Conservation (phyloP, 2,888 invertebrate genomes). For the Amblyjoppa fuscipennis region DNA sequence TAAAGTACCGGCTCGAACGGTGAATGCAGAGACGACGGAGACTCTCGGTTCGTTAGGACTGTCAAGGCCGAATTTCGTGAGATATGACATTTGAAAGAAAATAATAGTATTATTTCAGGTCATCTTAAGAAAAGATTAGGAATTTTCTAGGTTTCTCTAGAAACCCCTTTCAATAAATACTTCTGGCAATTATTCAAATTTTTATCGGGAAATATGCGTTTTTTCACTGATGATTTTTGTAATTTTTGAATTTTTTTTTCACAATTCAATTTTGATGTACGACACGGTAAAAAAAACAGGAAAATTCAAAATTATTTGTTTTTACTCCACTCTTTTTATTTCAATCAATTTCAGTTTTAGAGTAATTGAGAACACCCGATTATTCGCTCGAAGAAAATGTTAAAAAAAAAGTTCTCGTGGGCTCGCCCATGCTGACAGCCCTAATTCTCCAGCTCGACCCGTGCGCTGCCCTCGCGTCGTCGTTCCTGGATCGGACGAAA, state of each 20-base stretch:
- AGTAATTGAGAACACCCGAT: neutral
- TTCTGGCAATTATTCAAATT: neutral
- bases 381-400: conserved; percentile 50
- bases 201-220: neutral
- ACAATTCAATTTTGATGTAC: no score
- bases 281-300: no score
- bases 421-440: conserved; percentile 58
- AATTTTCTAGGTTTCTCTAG: neutral
- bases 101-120: neutral
- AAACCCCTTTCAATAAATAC: neutral
- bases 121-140: neutral
- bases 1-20: conserved; percentile 40
- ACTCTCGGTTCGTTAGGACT: conserved; percentile 44
- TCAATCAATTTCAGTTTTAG: neutral
- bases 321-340: neutral
- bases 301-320: neutral
- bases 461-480: conserved; percentile 21
- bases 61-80: conserved; percentile 22
- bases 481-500: conserved; percentile 62
- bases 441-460: conserved; percentile 40
- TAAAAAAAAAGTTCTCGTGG: conserved; percentile 42
- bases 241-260: no score
- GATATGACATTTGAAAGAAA: neutral
- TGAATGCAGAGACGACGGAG: conserved; percentile 38
- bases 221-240: neutral